A percentile compares a stretch with the other conserved stretches of the same genome.
These are phyloP conservation scores for Epizoanthus rinbou DNA, from an alignment of 92 coral and sea anemone genomes.

Conservation along the genomic window DNA sequence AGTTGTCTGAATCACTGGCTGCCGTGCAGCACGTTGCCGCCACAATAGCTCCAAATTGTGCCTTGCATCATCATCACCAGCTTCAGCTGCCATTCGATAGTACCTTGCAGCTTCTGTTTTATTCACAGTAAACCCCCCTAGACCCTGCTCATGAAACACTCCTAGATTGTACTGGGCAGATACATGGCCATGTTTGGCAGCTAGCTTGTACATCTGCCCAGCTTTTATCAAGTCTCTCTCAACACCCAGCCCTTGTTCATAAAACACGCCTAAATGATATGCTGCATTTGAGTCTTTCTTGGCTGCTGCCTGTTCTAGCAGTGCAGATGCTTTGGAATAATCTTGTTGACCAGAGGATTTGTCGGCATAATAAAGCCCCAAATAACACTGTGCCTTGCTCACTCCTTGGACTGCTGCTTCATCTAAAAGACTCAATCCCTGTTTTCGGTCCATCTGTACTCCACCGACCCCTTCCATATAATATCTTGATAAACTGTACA, in stretches of 20 bases:
- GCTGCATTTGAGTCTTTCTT: constrained; percentile 85
- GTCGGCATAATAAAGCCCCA: constrained; percentile 92
- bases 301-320: constrained; percentile 85
- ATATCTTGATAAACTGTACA: constrained; percentile 73
- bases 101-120: constrained; percentile 82
- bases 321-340: constrained; percentile 71
- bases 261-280: constrained; percentile 88
- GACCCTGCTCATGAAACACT: constrained; percentile 92
- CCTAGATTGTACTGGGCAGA: constrained; percentile 92
- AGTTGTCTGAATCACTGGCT: constrained; percentile 17
- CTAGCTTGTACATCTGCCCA: constrained; percentile 74
- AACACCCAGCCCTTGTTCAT: constrained; percentile 88
- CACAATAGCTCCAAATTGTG: constrained; percentile 68
- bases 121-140: constrained; percentile 84
- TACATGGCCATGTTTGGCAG: constrained; percentile 89
- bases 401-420: constrained; percentile 69
- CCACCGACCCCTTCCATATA: constrained; percentile 86
- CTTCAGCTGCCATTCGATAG: constrained; percentile 94
- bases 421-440: constrained; percentile 59
- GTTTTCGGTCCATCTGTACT: constrained; percentile 59
- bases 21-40: constrained; percentile 46
- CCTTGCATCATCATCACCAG: constrained; percentile 90
- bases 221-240: constrained; percentile 79
- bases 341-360: constrained; percentile 66
- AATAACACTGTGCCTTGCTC: constrained; percentile 86